Evolutionary conservation across 2,797 vertebrate species (phyloP).

Genomic region (Helicolenus hilgendorfi): DNA sequence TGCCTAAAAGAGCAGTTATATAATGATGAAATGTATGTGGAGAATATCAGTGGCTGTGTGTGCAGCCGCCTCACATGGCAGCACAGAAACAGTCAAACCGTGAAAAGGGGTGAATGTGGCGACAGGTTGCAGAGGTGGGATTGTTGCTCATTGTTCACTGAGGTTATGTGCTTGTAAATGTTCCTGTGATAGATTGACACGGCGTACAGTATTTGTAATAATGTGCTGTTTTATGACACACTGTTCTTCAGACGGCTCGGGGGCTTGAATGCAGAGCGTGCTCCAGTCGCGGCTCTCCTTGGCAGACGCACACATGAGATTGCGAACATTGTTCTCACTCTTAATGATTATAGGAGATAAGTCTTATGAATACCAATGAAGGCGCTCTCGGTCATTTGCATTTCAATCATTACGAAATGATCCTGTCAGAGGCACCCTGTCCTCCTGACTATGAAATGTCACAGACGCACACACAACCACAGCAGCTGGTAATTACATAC

Average conservation of each 20-base stretch:
- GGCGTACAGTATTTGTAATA: slow-evolving; percentile 28
- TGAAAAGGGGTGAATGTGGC: not conserved
- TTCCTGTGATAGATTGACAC: slow-evolving; percentile 24
- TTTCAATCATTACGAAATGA: slow-evolving; percentile 84
- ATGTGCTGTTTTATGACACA: slow-evolving; percentile 45
- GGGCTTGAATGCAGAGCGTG: not conserved
- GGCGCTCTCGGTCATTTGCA: slow-evolving; percentile 77
- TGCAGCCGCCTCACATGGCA: not conserved
- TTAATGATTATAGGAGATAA: slow-evolving; percentile 76
- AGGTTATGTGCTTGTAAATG: slow-evolving; percentile 36
- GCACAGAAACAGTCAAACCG: not conserved
- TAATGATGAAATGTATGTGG: slow-evolving; percentile 6
- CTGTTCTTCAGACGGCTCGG: slow-evolving; percentile 25
- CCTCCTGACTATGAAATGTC: slow-evolving; percentile 32
- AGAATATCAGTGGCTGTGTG: not conserved
- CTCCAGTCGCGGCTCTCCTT: slow-evolving; percentile 30
- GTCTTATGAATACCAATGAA: slow-evolving; percentile 83
- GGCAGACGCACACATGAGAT: slow-evolving; percentile 21
- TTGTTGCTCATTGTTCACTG: slow-evolving; percentile 4
- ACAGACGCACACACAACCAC: slow-evolving; percentile 12
- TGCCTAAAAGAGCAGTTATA: not conserved
- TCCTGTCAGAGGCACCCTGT: slow-evolving; percentile 36
- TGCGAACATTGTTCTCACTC: slow-evolving; percentile 64
- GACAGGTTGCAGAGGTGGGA: not conserved
- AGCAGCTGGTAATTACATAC: slow-evolving; percentile 6